phyloP scores from a whole-genome alignment of 2,113 vertebrate genomes.

The Nannospalax galili region DNA sequence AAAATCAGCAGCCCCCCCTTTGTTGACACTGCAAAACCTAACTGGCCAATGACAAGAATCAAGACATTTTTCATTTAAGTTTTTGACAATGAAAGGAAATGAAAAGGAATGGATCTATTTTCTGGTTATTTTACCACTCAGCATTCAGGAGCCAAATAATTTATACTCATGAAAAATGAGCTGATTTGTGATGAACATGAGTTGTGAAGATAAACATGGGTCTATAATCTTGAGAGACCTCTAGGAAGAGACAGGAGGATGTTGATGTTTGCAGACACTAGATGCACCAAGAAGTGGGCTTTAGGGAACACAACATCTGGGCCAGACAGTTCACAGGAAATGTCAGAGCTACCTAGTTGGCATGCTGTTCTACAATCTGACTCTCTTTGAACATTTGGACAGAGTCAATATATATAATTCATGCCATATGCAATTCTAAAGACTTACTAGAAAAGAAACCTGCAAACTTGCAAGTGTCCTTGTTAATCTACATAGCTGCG shows the following conservation, averaged over 20 bases:
- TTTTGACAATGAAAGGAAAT: slow-evolving; percentile 44
- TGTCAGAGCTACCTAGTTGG: not conserved
- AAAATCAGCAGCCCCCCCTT: slow-evolving; percentile 3
- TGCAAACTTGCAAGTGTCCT: not conserved
- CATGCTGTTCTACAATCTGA: not conserved
- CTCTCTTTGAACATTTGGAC: not conserved
- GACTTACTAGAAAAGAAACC: not conserved
- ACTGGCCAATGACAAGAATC: slow-evolving; percentile 18
- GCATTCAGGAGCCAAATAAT: slow-evolving; percentile 44
- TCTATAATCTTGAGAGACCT: not conserved
- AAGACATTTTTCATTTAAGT: slow-evolving; percentile 41
- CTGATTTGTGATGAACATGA: slow-evolving; percentile 43
- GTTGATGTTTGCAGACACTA: slow-evolving; percentile 42
- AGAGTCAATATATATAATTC: not conserved
- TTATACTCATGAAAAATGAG: slow-evolving; percentile 59
- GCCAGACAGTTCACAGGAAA: not conserved
- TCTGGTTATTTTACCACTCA: slow-evolving; percentile 55
- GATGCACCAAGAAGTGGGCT: not conserved
- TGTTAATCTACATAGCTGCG: not conserved
- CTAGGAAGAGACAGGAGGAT: not conserved
- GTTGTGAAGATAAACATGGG: slow-evolving; percentile 48
- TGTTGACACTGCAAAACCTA: not conserved
- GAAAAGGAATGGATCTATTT: slow-evolving; percentile 30
- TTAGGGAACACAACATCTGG: not conserved
- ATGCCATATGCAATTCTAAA: not conserved